Conservation (phyloP, 2,113 vertebrate species). For the Tyrannus savana region DNA sequence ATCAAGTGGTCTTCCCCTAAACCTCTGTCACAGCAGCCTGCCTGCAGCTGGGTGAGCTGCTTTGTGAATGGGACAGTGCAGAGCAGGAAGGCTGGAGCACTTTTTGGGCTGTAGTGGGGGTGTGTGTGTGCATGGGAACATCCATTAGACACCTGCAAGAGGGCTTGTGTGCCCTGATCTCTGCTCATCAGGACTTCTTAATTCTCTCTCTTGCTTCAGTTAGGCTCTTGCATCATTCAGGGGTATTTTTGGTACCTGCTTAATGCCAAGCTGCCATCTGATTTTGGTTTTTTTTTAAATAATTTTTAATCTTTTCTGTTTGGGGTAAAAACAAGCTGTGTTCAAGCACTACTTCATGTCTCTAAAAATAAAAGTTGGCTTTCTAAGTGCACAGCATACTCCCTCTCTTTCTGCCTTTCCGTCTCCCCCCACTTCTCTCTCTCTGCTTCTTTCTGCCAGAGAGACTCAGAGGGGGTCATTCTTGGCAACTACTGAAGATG, state of each 20-base stretch:
- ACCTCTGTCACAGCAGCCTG: background rate
- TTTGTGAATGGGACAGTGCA: background rate
- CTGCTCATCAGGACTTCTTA: background rate
- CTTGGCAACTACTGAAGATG: constrained; percentile 12
- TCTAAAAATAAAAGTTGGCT: constrained; percentile 57
- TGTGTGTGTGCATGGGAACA: background rate
- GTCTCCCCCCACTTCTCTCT: background rate
- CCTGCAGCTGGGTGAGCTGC: background rate
- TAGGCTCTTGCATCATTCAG: background rate
- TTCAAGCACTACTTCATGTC: background rate
- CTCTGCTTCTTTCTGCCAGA: background rate
- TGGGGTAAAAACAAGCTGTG: background rate
- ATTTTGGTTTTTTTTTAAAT: background rate
- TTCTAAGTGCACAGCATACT: constrained; percentile 2
- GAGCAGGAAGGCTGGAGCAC: fast-evolving
- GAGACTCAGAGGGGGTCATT: background rate
- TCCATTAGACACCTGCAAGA: background rate
- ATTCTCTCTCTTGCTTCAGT: background rate
- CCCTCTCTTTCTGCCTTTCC: background rate
- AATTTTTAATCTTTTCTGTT: background rate
- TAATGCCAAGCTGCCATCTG: background rate
- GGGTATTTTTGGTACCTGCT: background rate
- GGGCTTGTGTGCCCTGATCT: background rate
- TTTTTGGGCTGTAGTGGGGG: background rate
- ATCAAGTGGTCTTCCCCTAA: background rate